Conservation (phyloP, 2,113 vertebrate species). For the Jacana jacana region DNA sequence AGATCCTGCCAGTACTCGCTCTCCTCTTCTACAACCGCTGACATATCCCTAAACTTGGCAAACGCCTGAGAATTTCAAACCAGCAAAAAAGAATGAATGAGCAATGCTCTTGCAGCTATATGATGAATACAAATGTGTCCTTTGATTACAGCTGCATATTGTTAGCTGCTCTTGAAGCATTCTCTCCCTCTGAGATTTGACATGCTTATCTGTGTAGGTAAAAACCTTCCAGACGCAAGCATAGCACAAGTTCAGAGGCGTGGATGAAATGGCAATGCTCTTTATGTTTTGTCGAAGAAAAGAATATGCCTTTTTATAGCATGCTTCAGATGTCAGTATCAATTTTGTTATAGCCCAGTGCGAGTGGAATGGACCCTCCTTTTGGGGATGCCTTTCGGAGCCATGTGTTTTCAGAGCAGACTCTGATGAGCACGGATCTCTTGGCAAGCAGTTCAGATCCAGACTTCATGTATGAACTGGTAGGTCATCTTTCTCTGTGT, state of each 20-base stretch:
- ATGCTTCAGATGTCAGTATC: neutral
- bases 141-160: neutral
- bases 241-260: neutral
- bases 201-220: neutral
- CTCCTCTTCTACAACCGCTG: neutral
- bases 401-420: slow-evolving; percentile 96
- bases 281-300: neutral
- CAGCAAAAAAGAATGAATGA: neutral
- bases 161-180: neutral
- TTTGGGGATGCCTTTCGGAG: slow-evolving; percentile 98
- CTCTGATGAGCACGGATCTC: slow-evolving; percentile 96
- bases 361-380: slow-evolving; percentile 98
- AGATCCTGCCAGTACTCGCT: neutral
- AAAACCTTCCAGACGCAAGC: neutral
- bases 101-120: slow-evolving; percentile 22
- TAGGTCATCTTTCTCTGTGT: slow-evolving; percentile 70
- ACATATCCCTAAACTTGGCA: neutral
- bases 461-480: slow-evolving; percentile 99
- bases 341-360: slow-evolving; percentile 84
- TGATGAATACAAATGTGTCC: neutral
- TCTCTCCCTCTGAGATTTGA: neutral
- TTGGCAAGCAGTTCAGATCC: slow-evolving; percentile 95
- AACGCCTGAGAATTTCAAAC: neutral
- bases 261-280: neutral
- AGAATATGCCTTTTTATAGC: neutral